Conservation (phyloP, 1,140 invertebrate genomes). For the Drosophila rhopaloa region DNA sequence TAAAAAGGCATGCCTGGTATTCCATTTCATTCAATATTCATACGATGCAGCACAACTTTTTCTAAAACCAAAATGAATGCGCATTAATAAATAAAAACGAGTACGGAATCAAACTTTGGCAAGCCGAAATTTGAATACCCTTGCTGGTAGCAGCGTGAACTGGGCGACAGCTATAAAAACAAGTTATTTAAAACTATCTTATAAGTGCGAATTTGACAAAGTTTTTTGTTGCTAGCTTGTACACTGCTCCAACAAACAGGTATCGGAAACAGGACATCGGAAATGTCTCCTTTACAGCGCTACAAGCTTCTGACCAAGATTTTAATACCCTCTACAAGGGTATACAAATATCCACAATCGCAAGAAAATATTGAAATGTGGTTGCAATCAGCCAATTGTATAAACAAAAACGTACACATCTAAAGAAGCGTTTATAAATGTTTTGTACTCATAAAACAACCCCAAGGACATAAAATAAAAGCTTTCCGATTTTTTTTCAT, state of each 20-base stretch:
- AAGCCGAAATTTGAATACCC: no score
- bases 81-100: conserved; percentile 47
- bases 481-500: background rate
- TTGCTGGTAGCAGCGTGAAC: no score
- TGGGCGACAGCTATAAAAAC: no score
- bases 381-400: background rate
- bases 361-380: background rate
- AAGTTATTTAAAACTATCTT: no score
- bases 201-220: no score
- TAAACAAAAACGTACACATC: background rate
- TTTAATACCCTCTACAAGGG: no score
- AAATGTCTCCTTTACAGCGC: no score
- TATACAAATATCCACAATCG: background rate
- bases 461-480: conserved; percentile 1
- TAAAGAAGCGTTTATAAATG: background rate
- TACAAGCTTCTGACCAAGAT: no score
- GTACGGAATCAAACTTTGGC: no score
- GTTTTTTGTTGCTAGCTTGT: no score
- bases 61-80: conserved; percentile 13
- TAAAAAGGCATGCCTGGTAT: background rate
- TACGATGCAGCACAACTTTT: conserved; percentile 52
- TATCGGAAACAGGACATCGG: no score
- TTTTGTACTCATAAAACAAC: background rate
- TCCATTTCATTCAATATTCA: conserved; percentile 47
- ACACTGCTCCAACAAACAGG: no score